Evolutionary conservation across 2,113 vertebrate genomes (phyloP), one percentile per base, ranked within the genome.

Genomic region (Myiagra hebetior): DNA sequence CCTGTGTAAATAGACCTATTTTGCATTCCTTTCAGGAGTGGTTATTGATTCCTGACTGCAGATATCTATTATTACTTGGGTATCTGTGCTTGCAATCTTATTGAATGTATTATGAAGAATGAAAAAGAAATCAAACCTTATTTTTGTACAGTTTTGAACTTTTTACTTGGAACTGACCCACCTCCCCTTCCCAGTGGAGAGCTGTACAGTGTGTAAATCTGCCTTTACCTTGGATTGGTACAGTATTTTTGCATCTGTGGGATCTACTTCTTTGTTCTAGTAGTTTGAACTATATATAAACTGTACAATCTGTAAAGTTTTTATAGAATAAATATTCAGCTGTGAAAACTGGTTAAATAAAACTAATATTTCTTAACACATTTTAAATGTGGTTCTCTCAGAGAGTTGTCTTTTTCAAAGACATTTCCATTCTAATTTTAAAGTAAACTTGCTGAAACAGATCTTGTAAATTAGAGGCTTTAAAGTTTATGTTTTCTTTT

Each of bases 251-350:
- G 98, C 98, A 98, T 98, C 98, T 98, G 98, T 98, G 98, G 98
- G 98, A 98, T 98, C 98, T 98, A 98, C 97, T 98, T 98, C 98
- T 98, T 98, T 97, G 98, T 98, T 98, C 97, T 98, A 92, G 98
- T 98, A 98, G 98, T 98, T 97, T 98, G 97, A 97, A 97, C 97
- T 98, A 98, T 98, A 98, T 98, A 98, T 98, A 98, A 98, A 98
- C 98, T 99, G 98, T 99, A 99, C 98, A 99, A 98, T 98, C 98
- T 98, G 98, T 98, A 98, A 98, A 99, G 98, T 98, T 98, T 98
- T 98, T 99, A 98, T 99, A 98, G 98, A 98, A 98, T 98, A 98
- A 98, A 98, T 98, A 98, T 98, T 98, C 98, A 98, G 98, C 98
- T 99, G 98, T 99, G 98, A 98, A 98, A 97, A 98, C 98, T 98